These are phyloP conservation scores for Drosophila virilis DNA, from an alignment of 1,140 invertebrate species.

Conservation along the genomic window DNA sequence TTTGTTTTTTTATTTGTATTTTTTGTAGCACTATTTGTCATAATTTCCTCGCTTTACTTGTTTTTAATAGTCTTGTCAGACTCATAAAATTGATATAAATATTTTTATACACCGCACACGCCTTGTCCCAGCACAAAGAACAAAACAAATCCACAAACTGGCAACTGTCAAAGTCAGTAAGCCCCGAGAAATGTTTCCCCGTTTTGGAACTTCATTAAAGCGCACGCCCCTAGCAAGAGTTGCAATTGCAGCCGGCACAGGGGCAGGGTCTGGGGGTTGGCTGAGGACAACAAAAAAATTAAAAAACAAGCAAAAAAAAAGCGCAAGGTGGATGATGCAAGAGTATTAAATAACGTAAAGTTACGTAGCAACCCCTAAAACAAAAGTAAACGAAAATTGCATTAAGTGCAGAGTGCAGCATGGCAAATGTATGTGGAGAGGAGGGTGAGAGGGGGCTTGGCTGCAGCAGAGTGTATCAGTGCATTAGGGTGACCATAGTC, in stretches of 20 bases:
- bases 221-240: slow-evolving; percentile 47
- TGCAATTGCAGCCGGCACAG: slow-evolving; percentile 43
- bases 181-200: slow-evolving; percentile 27
- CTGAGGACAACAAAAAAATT: slow-evolving; percentile 4
- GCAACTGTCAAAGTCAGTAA: slow-evolving; percentile 66
- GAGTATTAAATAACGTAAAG: slow-evolving; percentile 65
- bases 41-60: slow-evolving; percentile 17
- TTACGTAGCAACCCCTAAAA: slow-evolving; percentile 62
- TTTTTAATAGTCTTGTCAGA: background rate
- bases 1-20: background rate
- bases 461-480: slow-evolving; percentile 22
- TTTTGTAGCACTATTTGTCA: background rate
- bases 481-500: slow-evolving; percentile 46
- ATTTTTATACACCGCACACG: slow-evolving; percentile 39
- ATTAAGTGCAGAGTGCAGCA: slow-evolving; percentile 67
- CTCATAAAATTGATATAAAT: slow-evolving; percentile 40
- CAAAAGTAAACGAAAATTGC: slow-evolving; percentile 65
- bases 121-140: slow-evolving; percentile 40
- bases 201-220: slow-evolving; percentile 57
- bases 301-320: slow-evolving; percentile 42
- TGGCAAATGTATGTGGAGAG: background rate
- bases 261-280: slow-evolving; percentile 32
- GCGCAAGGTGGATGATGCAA: slow-evolving; percentile 78
- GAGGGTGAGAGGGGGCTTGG: slow-evolving; percentile 7
- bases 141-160: slow-evolving; percentile 40